A percentile compares a stretch with the other conserved stretches of the same genome.
phyloP scores from a whole-genome alignment of 2,797 vertebrate species.

The Neopelma chrysocephalum region DNA sequence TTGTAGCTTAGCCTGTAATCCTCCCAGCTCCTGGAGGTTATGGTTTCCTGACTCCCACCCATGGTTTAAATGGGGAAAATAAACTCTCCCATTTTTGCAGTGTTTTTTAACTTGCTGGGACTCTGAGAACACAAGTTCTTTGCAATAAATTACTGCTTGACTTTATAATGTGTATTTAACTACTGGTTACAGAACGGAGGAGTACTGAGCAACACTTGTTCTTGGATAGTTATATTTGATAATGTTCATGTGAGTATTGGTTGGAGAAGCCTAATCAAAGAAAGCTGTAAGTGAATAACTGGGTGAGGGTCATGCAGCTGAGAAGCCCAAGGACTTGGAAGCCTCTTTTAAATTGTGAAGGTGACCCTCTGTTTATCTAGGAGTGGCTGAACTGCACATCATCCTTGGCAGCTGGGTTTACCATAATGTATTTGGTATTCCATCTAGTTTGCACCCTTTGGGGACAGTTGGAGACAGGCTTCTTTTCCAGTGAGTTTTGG shows the following conservation, averaged over 20 bases:
- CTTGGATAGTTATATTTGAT: not conserved
- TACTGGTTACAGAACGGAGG: not conserved
- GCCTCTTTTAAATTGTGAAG: not conserved
- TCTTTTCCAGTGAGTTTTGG: not conserved
- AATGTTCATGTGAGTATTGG: not conserved
- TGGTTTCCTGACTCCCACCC: not conserved
- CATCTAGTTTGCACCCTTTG: not conserved
- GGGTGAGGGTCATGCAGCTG: not conserved
- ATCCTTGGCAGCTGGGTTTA: not conserved
- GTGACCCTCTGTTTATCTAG: not conserved
- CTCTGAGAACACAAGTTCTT: not conserved
- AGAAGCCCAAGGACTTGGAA: not conserved
- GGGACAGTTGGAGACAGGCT: not conserved
- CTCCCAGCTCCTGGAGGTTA: not conserved
- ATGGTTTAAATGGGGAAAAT: not conserved
- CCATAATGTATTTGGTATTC: not conserved
- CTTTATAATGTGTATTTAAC: not conserved
- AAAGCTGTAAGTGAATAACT: not conserved
- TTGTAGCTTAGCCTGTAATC: not conserved
- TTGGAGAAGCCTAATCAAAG: not conserved
- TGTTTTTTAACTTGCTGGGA: not conserved
- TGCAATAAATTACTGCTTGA: not conserved
- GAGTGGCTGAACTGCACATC: not conserved
- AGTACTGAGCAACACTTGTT: not conserved
- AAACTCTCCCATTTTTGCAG: not conserved